These are phyloP conservation scores for Picathartes gymnocephalus DNA, from an alignment of 2,113 vertebrate genomes.

Conservation along the genomic window DNA sequence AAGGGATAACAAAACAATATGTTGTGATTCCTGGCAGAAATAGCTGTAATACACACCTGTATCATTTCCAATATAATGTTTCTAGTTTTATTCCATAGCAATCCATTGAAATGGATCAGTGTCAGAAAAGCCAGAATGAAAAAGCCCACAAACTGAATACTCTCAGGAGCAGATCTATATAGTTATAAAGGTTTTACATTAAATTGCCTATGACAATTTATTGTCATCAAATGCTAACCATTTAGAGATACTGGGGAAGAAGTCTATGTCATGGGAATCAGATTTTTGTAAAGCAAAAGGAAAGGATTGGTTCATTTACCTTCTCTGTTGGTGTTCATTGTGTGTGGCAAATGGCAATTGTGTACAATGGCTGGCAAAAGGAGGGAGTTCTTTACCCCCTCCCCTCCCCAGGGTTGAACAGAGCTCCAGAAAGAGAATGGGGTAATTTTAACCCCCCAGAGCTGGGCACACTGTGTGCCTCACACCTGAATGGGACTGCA, in stretches of 20 bases:
- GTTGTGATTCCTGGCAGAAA: background rate
- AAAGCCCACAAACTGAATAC: background rate
- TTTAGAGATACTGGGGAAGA: background rate
- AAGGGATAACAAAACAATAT: background rate
- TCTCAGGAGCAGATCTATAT: background rate
- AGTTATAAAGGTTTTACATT: background rate
- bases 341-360: background rate
- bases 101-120: background rate
- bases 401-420: background rate
- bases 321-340: background rate
- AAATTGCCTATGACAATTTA: background rate
- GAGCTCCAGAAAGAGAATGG: background rate
- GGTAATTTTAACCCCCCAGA: background rate
- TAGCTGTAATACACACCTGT: background rate
- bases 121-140: background rate
- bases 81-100: background rate
- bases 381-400: background rate
- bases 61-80: background rate
- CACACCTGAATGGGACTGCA: background rate
- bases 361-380: background rate
- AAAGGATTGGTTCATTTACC: background rate
- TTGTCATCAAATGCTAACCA: background rate
- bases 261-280: background rate
- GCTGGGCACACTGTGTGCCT: background rate
- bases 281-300: background rate